A percentile compares a stretch with the other conserved stretches of the same genome.
Conservation (phyloP, 92 coral and sea anemone species). For the Plumapathes pennacea region DNA sequence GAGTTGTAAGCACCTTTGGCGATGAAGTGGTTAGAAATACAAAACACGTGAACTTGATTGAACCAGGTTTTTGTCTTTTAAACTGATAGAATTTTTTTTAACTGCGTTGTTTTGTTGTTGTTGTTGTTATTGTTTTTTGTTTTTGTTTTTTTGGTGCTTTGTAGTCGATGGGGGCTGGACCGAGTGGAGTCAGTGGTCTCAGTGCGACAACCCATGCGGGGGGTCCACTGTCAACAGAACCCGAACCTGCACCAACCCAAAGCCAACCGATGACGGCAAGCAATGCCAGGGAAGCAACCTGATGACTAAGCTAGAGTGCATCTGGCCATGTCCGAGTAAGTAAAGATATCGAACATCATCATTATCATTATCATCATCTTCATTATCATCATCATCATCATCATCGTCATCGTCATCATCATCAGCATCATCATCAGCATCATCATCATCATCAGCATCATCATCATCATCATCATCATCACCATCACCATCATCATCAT, state of each 20-base stretch:
- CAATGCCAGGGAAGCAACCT: slow-evolving; percentile 59
- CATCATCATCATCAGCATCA: slow-evolving; percentile 14
- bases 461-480: slow-evolving; percentile 10
- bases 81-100: too few species aligned
- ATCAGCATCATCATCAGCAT: slow-evolving; percentile 10
- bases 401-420: slow-evolving; percentile 18
- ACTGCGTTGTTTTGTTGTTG: too few species aligned
- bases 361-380: slow-evolving; percentile 16
- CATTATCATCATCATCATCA: slow-evolving; percentile 15
- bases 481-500: slow-evolving; percentile 11
- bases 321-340: slow-evolving; percentile 89
- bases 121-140: too few species aligned
- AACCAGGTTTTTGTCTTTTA: too few species aligned
- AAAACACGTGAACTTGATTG: too few species aligned
- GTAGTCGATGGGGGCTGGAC: slow-evolving; percentile 86
- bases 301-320: slow-evolving; percentile 86
- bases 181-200: slow-evolving; percentile 98
- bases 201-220: slow-evolving; percentile 91
- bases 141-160: too few species aligned
- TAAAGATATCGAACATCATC: slow-evolving; percentile 14
- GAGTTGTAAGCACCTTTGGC: too few species aligned
- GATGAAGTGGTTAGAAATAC: too few species aligned
- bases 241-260: slow-evolving; percentile 79
- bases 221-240: slow-evolving; percentile 88
- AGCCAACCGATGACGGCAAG: slow-evolving; percentile 77